A percentile compares a stretch with the other conserved stretches of the same genome.
Conservation (phyloP, 2,797 vertebrate species). For the Pipistrellus pygmaeus region DNA sequence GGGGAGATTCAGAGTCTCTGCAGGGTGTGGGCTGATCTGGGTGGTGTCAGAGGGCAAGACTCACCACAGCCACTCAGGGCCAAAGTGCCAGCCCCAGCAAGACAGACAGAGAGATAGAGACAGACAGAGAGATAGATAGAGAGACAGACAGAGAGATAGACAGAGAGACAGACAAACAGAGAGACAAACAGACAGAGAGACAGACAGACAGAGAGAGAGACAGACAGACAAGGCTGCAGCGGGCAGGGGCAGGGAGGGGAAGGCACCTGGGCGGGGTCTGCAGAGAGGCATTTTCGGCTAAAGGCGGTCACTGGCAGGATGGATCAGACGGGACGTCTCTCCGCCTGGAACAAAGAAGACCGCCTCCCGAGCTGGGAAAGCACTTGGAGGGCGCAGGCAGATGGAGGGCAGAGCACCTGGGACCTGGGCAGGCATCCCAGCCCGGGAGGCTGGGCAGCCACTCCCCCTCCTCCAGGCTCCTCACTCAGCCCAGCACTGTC, state of each 20-base stretch:
- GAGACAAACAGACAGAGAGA: too few relatives aligned
- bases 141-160: not conserved
- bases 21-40: not conserved
- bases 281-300: not conserved
- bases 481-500: not conserved
- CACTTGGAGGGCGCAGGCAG: not conserved
- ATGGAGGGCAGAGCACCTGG: not conserved
- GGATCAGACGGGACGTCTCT: not conserved
- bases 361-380: not conserved
- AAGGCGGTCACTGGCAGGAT: not conserved
- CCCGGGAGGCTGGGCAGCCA: not conserved
- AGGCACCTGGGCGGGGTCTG: not conserved
- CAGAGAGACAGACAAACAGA: not conserved
- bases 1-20: not conserved
- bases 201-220: too few relatives aligned
- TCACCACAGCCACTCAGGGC: not conserved
- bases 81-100: not conserved
- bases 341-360: not conserved
- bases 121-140: too few relatives aligned
- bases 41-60: not conserved
- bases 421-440: not conserved
- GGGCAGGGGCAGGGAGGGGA: not conserved
- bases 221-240: not conserved
- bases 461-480: not conserved
- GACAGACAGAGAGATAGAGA: not conserved